Evolutionary conservation across 2,888 invertebrate species (phyloP).

Genomic region (Chymomyza caudatula): DNA sequence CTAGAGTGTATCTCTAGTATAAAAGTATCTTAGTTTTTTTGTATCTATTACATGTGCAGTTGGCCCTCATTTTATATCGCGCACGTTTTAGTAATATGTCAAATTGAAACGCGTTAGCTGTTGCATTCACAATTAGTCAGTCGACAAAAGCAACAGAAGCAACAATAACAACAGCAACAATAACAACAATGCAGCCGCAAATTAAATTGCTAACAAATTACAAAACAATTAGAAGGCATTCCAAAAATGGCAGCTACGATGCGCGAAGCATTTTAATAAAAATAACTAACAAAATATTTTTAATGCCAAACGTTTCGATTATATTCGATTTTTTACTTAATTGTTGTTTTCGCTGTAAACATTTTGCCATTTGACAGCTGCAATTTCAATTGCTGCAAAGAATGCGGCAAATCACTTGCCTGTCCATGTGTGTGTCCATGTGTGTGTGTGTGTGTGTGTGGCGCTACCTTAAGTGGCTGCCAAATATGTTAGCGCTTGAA

Average conservation of each 20-base stretch:
- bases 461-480: neutral
- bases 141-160: constrained; percentile 7
- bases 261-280: constrained; percentile 51
- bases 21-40: constrained; percentile 26
- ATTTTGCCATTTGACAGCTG: constrained; percentile 51
- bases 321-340: constrained; percentile 2
- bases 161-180: constrained; percentile 29
- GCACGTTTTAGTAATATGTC: constrained; percentile 69
- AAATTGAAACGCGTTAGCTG: constrained; percentile 44
- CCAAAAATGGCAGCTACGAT: constrained; percentile 57
- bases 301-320: neutral
- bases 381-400: constrained; percentile 39
- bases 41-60: constrained; percentile 52
- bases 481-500: no score
- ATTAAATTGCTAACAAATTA: constrained; percentile 70
- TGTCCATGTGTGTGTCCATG: no score
- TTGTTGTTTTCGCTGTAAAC: constrained; percentile 46
- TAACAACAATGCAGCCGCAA: constrained; percentile 52
- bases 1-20: neutral
- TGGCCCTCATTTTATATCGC: constrained; percentile 45
- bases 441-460: no score
- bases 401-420: neutral
- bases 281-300: constrained; percentile 18
- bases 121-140: constrained; percentile 57
- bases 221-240: constrained; percentile 68